Evolutionary conservation across 2,888 invertebrate genomes (phyloP).

Genomic region (Nymphalis c-album): DNA sequence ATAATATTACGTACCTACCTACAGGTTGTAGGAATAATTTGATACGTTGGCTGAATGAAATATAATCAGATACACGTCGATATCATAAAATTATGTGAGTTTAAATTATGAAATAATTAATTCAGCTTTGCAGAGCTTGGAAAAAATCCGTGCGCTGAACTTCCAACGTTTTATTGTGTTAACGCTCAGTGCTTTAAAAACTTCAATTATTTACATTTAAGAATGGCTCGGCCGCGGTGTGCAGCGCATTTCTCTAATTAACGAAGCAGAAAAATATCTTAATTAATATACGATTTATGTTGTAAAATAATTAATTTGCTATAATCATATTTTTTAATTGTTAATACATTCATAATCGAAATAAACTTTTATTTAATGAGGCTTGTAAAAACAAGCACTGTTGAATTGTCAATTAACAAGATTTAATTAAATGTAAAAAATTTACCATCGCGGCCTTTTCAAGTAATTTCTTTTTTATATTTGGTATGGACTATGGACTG

Average conservation of each 20-base stretch:
- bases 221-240: slow-evolving; percentile 6
- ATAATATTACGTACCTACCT: too few relatives aligned
- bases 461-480: too few relatives aligned
- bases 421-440: too few relatives aligned
- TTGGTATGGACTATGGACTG: too few relatives aligned
- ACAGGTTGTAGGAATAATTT: too few relatives aligned
- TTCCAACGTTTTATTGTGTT: slow-evolving; percentile 9
- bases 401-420: too few relatives aligned
- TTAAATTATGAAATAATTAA: background rate
- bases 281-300: background rate
- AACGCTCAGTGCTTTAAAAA: slow-evolving; percentile 3
- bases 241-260: slow-evolving; percentile 4
- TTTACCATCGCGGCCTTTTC: too few relatives aligned
- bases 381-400: background rate
- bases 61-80: too few relatives aligned
- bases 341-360: too few relatives aligned
- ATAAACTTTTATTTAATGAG: background rate
- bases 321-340: background rate
- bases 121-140: background rate
- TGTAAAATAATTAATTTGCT: background rate
- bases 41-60: too few relatives aligned
- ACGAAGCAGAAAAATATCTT: slow-evolving; percentile 5
- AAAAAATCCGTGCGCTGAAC: background rate
- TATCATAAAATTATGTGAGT: too few relatives aligned
- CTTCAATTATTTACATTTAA: slow-evolving; percentile 9